Percentiles rank a stretch among this genome's conserved stretches.
phyloP scores from a whole-genome alignment of 2,797 vertebrate species.

The Pelobates cultripes region DNA sequence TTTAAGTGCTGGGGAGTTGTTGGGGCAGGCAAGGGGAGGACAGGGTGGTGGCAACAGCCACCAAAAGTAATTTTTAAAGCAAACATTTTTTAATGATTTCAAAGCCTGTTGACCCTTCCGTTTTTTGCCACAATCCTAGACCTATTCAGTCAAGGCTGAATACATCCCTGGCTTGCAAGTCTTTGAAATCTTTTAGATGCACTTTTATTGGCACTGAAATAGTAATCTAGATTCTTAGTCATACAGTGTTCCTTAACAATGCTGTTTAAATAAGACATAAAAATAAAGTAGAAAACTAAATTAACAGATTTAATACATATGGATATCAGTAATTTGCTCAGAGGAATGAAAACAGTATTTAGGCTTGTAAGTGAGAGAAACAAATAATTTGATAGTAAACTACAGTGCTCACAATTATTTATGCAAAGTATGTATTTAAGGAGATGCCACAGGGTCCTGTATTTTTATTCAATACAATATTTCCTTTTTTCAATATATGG shows the following conservation, averaged over 20 bases:
- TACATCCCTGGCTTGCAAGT: no score
- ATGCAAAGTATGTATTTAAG: conserved; percentile 47
- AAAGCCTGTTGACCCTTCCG: no score
- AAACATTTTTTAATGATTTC: no score
- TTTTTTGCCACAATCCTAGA: no score
- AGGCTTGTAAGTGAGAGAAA: conserved; percentile 38
- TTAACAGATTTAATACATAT: conserved; percentile 8
- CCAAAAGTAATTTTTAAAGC: no score
- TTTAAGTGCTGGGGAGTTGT: no score
- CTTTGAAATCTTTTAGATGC: no score
- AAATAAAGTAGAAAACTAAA: neutral
- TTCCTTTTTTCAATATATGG: neutral
- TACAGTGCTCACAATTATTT: conserved; percentile 43
- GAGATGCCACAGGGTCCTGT: conserved; percentile 31
- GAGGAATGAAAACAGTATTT: conserved; percentile 35
- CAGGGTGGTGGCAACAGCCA: no score
- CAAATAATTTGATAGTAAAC: conserved; percentile 32
- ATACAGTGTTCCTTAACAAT: neutral
- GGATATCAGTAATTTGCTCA: conserved; percentile 5
- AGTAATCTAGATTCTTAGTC: no score
- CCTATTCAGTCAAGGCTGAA: no score
- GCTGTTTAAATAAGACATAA: neutral
- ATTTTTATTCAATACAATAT: neutral
- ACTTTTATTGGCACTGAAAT: no score
- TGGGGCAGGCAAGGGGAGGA: no score